Conservation (phyloP, 2,797 vertebrate genomes). For the Lophotriccus pileatus region DNA sequence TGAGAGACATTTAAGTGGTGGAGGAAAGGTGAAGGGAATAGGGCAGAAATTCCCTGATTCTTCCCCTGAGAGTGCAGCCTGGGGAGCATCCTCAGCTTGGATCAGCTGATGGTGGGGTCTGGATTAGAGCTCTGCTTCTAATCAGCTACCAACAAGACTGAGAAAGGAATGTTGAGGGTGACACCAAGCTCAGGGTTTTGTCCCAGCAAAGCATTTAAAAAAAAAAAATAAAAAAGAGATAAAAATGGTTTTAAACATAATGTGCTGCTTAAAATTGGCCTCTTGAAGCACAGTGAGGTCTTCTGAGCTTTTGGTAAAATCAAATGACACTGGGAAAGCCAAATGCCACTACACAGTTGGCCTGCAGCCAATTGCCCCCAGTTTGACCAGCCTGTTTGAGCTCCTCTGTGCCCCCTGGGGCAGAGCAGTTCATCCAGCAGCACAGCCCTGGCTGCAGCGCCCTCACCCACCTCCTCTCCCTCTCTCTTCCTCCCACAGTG, state of each 20-base stretch:
- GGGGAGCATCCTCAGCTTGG: neutral
- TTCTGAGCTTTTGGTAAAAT: neutral
- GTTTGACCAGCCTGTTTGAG: neutral
- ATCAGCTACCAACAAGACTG: neutral
- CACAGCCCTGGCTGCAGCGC: neutral
- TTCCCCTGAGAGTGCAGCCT: neutral
- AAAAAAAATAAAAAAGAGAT: neutral
- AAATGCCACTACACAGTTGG: neutral
- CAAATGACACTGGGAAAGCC: no score
- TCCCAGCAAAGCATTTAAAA: neutral
- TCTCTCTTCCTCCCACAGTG: neutral
- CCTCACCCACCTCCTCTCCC: neutral
- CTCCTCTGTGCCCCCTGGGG: neutral
- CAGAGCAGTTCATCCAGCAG: fast-evolving
- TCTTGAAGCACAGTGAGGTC: neutral
- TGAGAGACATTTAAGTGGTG: neutral
- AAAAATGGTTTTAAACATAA: neutral
- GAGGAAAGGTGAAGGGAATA: neutral
- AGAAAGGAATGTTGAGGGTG: neutral
- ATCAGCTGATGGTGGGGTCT: neutral
- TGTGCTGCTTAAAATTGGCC: neutral
- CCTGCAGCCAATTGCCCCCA: neutral
- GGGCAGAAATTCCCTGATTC: neutral
- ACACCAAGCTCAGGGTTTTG: neutral
- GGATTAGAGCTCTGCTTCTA: neutral